A percentile compares a stretch with the other conserved stretches of the same genome.
Evolutionary conservation across 2,888 invertebrate genomes (phyloP).

Genomic region (Oscheius myriophilus): DNA sequence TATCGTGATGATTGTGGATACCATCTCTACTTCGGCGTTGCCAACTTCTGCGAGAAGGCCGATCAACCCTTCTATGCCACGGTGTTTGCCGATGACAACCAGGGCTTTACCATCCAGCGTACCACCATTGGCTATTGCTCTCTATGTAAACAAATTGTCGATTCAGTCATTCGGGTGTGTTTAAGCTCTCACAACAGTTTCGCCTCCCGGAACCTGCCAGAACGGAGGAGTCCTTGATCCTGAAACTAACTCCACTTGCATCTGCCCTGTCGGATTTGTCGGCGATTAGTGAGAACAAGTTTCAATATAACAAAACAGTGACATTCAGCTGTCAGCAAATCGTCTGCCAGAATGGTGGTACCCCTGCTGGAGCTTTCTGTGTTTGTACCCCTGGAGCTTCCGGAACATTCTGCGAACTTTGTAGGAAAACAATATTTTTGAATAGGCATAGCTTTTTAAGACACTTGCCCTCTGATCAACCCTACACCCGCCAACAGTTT

Average conservation of each 20-base stretch:
- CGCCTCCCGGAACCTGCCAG: constrained; percentile 49
- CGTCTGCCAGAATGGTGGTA: constrained; percentile 58
- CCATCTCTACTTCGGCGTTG: constrained; percentile 61
- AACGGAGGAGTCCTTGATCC: constrained; percentile 62
- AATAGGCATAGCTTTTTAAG: constrained; percentile 34
- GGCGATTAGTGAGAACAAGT: constrained; percentile 47
- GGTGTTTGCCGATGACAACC: constrained; percentile 59
- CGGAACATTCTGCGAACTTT: constrained; percentile 61
- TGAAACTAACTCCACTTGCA: constrained; percentile 50
- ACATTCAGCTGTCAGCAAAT: constrained; percentile 48
- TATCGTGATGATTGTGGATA: constrained; percentile 56
- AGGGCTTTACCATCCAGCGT: constrained; percentile 60
- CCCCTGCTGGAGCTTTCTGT: constrained; percentile 46
- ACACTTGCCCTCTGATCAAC: constrained; percentile 47
- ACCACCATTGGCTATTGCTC: constrained; percentile 56
- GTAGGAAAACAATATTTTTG: constrained; percentile 27
- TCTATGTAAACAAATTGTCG: constrained; percentile 22
- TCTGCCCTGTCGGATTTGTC: constrained; percentile 53
- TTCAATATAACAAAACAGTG: background rate
- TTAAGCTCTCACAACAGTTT: constrained; percentile 34
- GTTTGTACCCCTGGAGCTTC: constrained; percentile 51
- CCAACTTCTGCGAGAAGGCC: constrained; percentile 51
- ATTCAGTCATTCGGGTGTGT: background rate
- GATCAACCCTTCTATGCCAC: constrained; percentile 59
- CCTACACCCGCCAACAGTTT: constrained; percentile 42